Conservation (phyloP, 2,797 vertebrate species). For the Myoxocephalus aenaeus region DNA sequence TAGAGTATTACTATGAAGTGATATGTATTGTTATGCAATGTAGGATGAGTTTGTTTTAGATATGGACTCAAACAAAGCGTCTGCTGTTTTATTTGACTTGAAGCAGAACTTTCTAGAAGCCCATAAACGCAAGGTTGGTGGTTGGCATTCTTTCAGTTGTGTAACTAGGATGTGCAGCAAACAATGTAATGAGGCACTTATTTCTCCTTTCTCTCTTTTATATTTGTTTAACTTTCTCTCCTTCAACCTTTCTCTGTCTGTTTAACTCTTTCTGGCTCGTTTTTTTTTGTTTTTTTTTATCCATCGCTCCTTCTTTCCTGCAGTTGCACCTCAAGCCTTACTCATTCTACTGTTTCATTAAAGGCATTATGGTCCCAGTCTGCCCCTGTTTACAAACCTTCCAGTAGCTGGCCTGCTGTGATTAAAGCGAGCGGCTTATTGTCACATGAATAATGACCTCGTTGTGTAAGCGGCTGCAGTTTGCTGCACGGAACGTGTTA, state of each 20-base stretch:
- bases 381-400: slow-evolving; percentile 30
- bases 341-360: slow-evolving; percentile 6
- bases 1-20: not conserved
- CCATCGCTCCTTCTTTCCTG: not conserved
- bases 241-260: not conserved
- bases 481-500: slow-evolving; percentile 17
- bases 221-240: slow-evolving; percentile 1
- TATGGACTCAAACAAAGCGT: not conserved
- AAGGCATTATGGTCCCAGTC: not conserved
- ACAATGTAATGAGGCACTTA: slow-evolving; percentile 1
- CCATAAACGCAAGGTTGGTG: slow-evolving; percentile 24
- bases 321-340: not conserved
- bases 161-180: slow-evolving; percentile 61
- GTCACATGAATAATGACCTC: slow-evolving; percentile 25
- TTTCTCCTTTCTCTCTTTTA: not conserved
- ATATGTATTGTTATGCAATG: not conserved
- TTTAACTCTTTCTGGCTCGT: too few species aligned
- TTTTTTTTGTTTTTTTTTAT: not conserved
- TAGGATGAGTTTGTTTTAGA: not conserved
- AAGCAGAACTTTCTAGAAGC: slow-evolving; percentile 25
- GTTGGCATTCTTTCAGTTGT: slow-evolving; percentile 63
- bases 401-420: not conserved
- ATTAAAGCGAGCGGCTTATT: slow-evolving; percentile 25
- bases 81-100: not conserved
- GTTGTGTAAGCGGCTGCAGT: slow-evolving; percentile 23